Evolutionary conservation across 1,140 invertebrate genomes (phyloP).

Genomic region (Dendrolimus kikuchii): DNA sequence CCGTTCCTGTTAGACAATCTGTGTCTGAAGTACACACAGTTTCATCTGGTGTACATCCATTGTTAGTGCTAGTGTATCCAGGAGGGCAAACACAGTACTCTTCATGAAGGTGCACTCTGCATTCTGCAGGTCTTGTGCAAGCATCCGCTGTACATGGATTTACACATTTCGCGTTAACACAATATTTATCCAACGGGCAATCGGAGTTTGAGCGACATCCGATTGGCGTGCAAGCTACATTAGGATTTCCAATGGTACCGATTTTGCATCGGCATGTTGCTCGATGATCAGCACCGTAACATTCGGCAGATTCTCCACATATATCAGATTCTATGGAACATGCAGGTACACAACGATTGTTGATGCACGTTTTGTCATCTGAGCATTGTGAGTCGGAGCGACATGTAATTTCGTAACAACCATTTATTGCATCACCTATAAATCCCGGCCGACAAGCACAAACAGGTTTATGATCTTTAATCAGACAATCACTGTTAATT

Average conservation of each 20-base stretch:
- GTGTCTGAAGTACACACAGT: slow-evolving; percentile 81
- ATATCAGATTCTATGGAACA: slow-evolving; percentile 78
- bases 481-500: slow-evolving; percentile 83
- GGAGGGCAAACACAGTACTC: slow-evolving; percentile 85
- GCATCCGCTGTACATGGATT: slow-evolving; percentile 81
- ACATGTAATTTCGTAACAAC: slow-evolving; percentile 82
- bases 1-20: slow-evolving; percentile 87
- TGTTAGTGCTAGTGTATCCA: slow-evolving; percentile 80
- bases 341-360: slow-evolving; percentile 84
- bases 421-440: slow-evolving; percentile 85
- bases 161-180: slow-evolving; percentile 85
- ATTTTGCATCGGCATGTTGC: slow-evolving; percentile 86
- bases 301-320: slow-evolving; percentile 83
- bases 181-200: slow-evolving; percentile 83
- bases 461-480: slow-evolving; percentile 87
- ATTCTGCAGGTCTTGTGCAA: slow-evolving; percentile 81
- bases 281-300: slow-evolving; percentile 84
- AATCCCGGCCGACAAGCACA: slow-evolving; percentile 87
- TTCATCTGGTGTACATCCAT: slow-evolving; percentile 77
- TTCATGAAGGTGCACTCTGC: slow-evolving; percentile 83
- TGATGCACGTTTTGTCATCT: slow-evolving; percentile 83
- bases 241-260: slow-evolving; percentile 87
- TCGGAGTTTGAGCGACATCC: slow-evolving; percentile 84
- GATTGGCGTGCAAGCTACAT: slow-evolving; percentile 80
- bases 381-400: slow-evolving; percentile 82